phyloP scores from a whole-genome alignment of 2,113 vertebrate species.

The Salvelinus alpinus region DNA sequence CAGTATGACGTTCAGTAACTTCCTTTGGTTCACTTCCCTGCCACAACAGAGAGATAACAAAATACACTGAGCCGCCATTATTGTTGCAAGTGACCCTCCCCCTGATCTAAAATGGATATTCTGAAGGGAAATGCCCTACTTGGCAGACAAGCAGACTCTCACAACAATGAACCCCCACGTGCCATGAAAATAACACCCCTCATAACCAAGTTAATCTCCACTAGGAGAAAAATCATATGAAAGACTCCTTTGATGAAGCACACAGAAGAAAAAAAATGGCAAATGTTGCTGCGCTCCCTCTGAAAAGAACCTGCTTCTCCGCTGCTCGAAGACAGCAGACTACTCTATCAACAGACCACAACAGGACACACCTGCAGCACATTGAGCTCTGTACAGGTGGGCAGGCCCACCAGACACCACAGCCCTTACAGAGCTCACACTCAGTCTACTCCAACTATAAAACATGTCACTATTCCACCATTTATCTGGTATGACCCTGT shows the following conservation, averaged over 20 bases:
- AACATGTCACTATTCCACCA: neutral
- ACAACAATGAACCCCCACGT: slow-evolving; percentile 58
- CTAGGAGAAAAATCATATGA: slow-evolving; percentile 40
- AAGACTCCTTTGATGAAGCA: slow-evolving; percentile 29
- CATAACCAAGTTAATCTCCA: slow-evolving; percentile 50
- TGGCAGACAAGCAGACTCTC: slow-evolving; percentile 58
- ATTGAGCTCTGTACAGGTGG: neutral
- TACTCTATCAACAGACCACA: neutral
- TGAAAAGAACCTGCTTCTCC: neutral
- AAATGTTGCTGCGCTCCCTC: neutral
- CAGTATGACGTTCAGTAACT: neutral
- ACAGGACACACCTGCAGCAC: neutral
- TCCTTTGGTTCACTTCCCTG: neutral
- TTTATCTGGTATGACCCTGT: neutral
- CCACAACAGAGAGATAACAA: neutral
- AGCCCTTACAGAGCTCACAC: neutral
- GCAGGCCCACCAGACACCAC: neutral
- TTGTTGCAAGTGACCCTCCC: neutral
- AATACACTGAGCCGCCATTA: neutral
- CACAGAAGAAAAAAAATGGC: slow-evolving; percentile 1
- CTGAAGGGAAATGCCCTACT: slow-evolving; percentile 54
- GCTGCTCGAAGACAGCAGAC: neutral
- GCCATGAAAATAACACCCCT: slow-evolving; percentile 53
- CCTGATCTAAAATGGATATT: too few species aligned
- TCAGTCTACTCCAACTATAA: neutral